These are phyloP conservation scores for Porites lobata DNA, from an alignment of 92 coral and sea anemone species.

Conservation along the genomic window DNA sequence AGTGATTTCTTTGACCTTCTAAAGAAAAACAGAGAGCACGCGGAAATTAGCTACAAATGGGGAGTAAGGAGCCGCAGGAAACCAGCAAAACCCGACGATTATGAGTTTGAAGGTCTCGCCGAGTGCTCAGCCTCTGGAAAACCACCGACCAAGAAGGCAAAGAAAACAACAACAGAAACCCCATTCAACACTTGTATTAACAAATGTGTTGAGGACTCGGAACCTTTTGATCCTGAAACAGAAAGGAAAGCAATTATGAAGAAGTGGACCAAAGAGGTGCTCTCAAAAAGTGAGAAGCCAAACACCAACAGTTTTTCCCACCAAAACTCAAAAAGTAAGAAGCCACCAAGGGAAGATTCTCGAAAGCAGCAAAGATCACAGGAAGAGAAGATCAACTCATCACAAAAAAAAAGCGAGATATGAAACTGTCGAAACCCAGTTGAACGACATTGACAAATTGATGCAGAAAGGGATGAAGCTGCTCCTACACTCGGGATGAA, in stretches of 20 bases:
- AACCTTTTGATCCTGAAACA: constrained; percentile 14
- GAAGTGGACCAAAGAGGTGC: constrained; percentile 28
- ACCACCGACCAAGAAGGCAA: not conserved
- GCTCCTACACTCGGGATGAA: not conserved
- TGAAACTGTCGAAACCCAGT: constrained; percentile 14
- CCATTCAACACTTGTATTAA: not conserved
- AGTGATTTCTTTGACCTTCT: constrained; percentile 31
- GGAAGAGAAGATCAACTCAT: constrained; percentile 4
- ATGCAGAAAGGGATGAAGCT: constrained; percentile 28
- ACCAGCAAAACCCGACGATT: constrained; percentile 6
- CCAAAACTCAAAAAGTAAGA: constrained; percentile 24
- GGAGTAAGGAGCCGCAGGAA: constrained; percentile 41
- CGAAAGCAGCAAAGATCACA: constrained; percentile 8
- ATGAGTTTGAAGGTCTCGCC: not conserved
- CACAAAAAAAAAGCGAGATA: constrained; percentile 8
- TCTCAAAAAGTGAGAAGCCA: constrained; percentile 15
- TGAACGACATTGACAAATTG: constrained; percentile 13
- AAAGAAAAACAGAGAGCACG: constrained; percentile 29
- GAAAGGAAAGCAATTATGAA: constrained; percentile 1
- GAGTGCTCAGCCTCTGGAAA: not conserved
- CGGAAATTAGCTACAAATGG: constrained; percentile 31
- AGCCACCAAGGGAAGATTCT: constrained; percentile 1
- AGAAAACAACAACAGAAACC: not conserved
- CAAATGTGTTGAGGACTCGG: not conserved
- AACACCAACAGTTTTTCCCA: constrained; percentile 27